A percentile compares a stretch with the other conserved stretches of the same genome.
Evolutionary conservation across 2,797 vertebrate genomes (phyloP).

Genomic region (Sternotherus odoratus): DNA sequence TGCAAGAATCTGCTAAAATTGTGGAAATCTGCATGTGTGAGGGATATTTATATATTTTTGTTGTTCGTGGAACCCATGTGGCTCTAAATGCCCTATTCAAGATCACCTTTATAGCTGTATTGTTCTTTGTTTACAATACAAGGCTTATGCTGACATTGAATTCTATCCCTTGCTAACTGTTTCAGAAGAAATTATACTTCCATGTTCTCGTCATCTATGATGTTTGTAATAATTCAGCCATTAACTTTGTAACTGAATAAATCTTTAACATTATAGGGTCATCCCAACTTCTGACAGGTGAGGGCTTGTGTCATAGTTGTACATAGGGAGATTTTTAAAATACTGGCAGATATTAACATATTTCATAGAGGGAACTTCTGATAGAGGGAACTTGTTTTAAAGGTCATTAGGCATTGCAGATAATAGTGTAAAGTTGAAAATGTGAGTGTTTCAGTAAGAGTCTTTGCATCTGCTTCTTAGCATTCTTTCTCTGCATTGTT

Average conservation of each 20-base stretch:
- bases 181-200: background rate
- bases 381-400: background rate
- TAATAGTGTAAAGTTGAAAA: background rate
- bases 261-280: background rate
- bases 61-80: background rate
- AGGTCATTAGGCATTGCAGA: background rate
- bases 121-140: background rate
- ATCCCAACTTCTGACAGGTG: background rate
- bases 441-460: background rate
- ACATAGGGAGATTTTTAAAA: background rate
- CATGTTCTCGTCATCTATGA: background rate
- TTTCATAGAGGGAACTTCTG: no score
- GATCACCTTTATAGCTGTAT: background rate
- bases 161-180: background rate
- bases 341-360: background rate
- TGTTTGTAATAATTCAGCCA: background rate
- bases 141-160: background rate
- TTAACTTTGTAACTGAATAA: background rate
- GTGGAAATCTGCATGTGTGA: background rate
- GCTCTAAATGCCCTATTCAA: background rate
- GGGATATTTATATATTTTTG: background rate
- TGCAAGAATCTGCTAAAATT: background rate
- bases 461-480: background rate
- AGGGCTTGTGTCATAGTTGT: background rate
- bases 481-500: background rate